phyloP scores from a whole-genome alignment of 1,140 invertebrate genomes.

The Sycophaga agraensis region DNA sequence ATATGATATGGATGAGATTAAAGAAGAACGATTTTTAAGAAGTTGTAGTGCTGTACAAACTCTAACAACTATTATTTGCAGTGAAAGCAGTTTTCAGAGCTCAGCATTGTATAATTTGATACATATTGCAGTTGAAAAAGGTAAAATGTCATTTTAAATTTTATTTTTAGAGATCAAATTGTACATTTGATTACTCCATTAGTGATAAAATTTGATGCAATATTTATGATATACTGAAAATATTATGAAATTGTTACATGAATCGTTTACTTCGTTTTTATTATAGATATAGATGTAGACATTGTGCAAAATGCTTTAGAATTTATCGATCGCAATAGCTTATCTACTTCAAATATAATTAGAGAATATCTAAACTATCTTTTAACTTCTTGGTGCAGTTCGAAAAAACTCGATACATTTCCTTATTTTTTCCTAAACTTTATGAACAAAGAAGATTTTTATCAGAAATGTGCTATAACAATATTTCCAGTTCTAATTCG shows the following conservation, averaged over 20 bases:
- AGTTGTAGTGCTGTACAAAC: constrained; percentile 47
- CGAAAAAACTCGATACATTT: constrained; percentile 41
- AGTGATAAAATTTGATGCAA: too few relatives aligned
- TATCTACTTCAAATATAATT: constrained; percentile 37
- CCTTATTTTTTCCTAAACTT: constrained; percentile 49
- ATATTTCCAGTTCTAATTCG: constrained; percentile 35
- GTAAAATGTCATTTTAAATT: too few relatives aligned
- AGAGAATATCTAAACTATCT: constrained; percentile 51
- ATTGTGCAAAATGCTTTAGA: constrained; percentile 43
- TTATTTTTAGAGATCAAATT: too few relatives aligned
- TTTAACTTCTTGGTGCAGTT: constrained; percentile 36
- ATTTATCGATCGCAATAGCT: constrained; percentile 31
- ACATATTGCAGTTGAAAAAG: constrained; percentile 43
- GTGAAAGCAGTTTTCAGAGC: constrained; percentile 48
- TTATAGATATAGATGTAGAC: constrained; percentile 38
- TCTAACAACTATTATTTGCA: constrained; percentile 46
- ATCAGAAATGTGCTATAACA: constrained; percentile 43
- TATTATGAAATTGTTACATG: too few relatives aligned
- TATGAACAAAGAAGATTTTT: constrained; percentile 47
- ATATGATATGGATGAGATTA: constrained; percentile 29
- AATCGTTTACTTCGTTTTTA: background rate
- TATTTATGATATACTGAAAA: too few relatives aligned
- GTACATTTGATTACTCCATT: too few relatives aligned
- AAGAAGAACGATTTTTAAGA: constrained; percentile 50
- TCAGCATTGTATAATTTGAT: constrained; percentile 48